A percentile compares a stretch with the other conserved stretches of the same genome.
phyloP scores from a whole-genome alignment of 2,113 vertebrate species.

The Dascyllus trimaculatus region DNA sequence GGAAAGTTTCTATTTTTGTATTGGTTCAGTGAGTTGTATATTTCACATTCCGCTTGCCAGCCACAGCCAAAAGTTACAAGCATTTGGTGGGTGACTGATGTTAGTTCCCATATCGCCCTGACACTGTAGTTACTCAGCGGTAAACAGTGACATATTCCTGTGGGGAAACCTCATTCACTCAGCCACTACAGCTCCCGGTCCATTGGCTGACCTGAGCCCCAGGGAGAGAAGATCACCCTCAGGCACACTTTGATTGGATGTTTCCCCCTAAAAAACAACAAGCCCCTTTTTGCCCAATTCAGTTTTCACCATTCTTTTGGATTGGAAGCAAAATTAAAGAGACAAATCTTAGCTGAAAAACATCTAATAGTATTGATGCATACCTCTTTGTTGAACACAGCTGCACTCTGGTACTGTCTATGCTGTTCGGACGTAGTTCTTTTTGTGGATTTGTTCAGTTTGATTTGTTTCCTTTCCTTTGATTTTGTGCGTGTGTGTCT shows the following conservation, averaged over 20 bases:
- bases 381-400: slow-evolving; percentile 72
- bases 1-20: neutral
- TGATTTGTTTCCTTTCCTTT: slow-evolving; percentile 73
- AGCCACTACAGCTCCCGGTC: slow-evolving; percentile 73
- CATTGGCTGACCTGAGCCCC: slow-evolving; percentile 73
- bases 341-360: slow-evolving; percentile 67
- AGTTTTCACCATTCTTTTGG: slow-evolving; percentile 39
- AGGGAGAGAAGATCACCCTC: slow-evolving; percentile 66
- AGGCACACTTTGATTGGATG: slow-evolving; percentile 56
- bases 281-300: slow-evolving; percentile 23
- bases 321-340: slow-evolving; percentile 63
- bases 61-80: slow-evolving; percentile 11
- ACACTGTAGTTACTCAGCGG: slow-evolving; percentile 30
- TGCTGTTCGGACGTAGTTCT: slow-evolving; percentile 72
- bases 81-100: slow-evolving; percentile 29
- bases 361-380: slow-evolving; percentile 78
- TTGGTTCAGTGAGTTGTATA: slow-evolving; percentile 4
- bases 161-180: slow-evolving; percentile 81
- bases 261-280: slow-evolving; percentile 19
- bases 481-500: slow-evolving; percentile 74
- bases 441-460: slow-evolving; percentile 74
- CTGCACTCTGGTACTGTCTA: slow-evolving; percentile 78
- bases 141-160: slow-evolving; percentile 70
- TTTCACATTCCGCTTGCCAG: slow-evolving; percentile 17
- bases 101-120: slow-evolving; percentile 17